Conservation (phyloP, 2,113 vertebrate species). For the Thamnophis sirtalis region DNA sequence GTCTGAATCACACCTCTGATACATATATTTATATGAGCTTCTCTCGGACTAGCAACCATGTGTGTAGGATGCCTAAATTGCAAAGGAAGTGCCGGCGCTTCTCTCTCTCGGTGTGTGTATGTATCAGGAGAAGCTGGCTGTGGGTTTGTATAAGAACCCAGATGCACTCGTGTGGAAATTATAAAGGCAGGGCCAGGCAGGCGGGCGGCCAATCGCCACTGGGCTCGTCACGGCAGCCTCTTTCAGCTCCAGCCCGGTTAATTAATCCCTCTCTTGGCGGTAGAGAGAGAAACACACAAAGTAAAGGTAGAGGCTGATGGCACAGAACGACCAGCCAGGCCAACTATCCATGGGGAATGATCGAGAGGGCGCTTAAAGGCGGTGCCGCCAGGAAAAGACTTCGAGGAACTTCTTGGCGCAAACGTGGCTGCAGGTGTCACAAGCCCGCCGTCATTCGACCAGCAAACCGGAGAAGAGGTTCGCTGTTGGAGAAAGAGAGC, state of each 20-base stretch:
- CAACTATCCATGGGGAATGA: constrained; percentile 66
- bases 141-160: constrained; percentile 88
- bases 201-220: constrained; percentile 88
- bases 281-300: constrained; percentile 64
- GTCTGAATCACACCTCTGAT: constrained; percentile 66
- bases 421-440: constrained; percentile 67
- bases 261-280: constrained; percentile 83
- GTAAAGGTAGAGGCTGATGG: constrained; percentile 73
- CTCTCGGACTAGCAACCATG: constrained; percentile 67
- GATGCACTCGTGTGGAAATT: constrained; percentile 86
- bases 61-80: constrained; percentile 62
- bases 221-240: constrained; percentile 85
- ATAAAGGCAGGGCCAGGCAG: constrained; percentile 92
- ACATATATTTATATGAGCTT: constrained; percentile 70
- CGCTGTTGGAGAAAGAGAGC: constrained; percentile 2
- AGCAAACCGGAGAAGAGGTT: constrained; percentile 22
- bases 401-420: constrained; percentile 42
- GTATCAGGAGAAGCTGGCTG: constrained; percentile 75
- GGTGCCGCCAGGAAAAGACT: constrained; percentile 49
- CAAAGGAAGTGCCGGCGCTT: constrained; percentile 66
- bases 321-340: constrained; percentile 58
- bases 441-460: constrained; percentile 34
- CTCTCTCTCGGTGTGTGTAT: constrained; percentile 63
- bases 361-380: constrained; percentile 49
- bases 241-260: constrained; percentile 82